Conservation (phyloP, 2,888 invertebrate genomes). For the Cephus rjabovi region DNA sequence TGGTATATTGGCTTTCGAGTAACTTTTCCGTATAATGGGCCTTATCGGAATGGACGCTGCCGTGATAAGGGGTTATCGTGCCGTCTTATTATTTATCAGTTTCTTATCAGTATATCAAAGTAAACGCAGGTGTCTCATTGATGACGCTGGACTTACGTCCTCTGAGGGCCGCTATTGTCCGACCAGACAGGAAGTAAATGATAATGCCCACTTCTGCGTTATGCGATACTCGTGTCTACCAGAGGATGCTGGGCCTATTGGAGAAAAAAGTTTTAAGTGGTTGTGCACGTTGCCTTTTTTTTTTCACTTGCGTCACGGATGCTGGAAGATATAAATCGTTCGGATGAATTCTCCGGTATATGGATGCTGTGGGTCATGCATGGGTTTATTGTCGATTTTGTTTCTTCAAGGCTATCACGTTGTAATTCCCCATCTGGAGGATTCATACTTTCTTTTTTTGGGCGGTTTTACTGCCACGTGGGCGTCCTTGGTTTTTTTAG, state of each 20-base stretch:
- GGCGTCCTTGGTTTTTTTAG: too few relatives aligned
- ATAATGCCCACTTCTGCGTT: constrained; percentile 25
- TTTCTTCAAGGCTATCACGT: not conserved
- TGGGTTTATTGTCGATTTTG: not conserved
- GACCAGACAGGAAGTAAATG: constrained; percentile 19
- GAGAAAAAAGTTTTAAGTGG: not conserved
- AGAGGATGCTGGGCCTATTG: not conserved
- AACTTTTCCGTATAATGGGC: not conserved
- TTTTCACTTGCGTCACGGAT: not conserved
- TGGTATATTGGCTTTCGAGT: not conserved
- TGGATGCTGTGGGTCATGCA: not conserved
- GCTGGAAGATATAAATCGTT: not conserved
- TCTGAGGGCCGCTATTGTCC: not conserved
- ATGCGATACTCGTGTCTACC: constrained; percentile 24
- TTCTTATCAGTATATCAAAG: not conserved
- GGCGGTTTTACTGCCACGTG: too few relatives aligned
- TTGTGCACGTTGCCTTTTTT: not conserved
- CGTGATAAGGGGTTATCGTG: not conserved
- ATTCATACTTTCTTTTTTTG: not conserved
- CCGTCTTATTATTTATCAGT: not conserved
- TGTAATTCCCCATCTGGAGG: not conserved
- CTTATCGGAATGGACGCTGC: not conserved
- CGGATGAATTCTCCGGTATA: not conserved
- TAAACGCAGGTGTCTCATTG: not conserved
- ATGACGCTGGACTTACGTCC: not conserved